These are phyloP conservation scores for Capricornis sumatraensis DNA, from an alignment of 2,113 vertebrate species.

Conservation along the genomic window DNA sequence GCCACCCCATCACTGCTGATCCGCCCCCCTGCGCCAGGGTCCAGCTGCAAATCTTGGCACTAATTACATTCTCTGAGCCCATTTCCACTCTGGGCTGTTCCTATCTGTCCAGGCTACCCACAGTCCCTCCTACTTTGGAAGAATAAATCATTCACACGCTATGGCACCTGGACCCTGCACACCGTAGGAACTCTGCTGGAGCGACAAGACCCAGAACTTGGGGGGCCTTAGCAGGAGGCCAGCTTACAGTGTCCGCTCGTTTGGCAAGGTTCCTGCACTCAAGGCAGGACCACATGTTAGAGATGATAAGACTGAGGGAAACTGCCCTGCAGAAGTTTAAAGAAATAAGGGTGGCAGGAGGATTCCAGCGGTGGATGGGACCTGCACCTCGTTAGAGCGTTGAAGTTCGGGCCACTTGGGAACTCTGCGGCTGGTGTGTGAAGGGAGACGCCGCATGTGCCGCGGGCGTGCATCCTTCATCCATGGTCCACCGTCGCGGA, in stretches of 20 bases:
- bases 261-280: background rate
- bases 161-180: background rate
- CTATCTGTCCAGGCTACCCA: background rate
- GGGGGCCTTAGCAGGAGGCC: background rate
- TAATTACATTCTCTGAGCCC: background rate
- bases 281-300: background rate
- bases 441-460: background rate
- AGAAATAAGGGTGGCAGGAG: background rate
- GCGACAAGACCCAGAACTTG: background rate
- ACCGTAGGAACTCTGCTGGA: background rate
- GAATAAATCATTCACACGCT: background rate
- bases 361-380: background rate
- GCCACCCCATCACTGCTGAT: background rate
- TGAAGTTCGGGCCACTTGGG: background rate
- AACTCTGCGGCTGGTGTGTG: fast-evolving
- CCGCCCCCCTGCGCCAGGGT: fast-evolving
- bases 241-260: background rate
- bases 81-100: background rate
- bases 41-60: background rate
- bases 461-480: background rate
- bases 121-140: background rate
- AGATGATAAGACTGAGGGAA: background rate
- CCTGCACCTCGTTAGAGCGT: background rate
- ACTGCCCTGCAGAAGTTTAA: background rate
- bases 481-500: background rate